A percentile compares a stretch with the other conserved stretches of the same genome.
Conservation (phyloP, 2,888 invertebrate genomes). For the Uropetala carovei region DNA sequence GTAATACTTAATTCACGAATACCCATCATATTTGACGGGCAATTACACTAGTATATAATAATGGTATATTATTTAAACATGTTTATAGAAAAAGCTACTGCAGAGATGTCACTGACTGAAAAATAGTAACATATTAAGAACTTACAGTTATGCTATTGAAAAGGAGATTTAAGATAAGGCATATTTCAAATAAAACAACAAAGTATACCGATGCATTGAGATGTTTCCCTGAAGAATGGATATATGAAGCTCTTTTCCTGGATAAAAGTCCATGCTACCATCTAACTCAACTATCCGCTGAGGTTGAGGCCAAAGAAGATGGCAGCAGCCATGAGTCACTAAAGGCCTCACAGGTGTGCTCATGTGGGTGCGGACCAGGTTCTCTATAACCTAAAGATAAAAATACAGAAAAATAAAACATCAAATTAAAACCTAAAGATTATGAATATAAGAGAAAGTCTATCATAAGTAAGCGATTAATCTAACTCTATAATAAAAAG, state of each 20-base stretch:
- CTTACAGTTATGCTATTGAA: too few species aligned
- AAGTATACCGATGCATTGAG: conserved; percentile 71
- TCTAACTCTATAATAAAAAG: too few species aligned
- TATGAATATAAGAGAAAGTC: background rate
- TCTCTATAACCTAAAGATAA: conserved; percentile 70
- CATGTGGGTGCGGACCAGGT: conserved; percentile 69
- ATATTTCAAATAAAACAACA: too few species aligned
- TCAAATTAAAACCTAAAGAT: background rate
- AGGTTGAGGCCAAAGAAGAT: conserved; percentile 80
- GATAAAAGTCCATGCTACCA: conserved; percentile 72
- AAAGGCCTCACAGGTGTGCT: conserved; percentile 72
- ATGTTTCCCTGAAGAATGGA: conserved; percentile 73
- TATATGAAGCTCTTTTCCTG: conserved; percentile 75
- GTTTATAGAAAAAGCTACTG: too few species aligned
- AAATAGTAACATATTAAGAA: too few species aligned
- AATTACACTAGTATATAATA: too few species aligned
- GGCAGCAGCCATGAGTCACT: conserved; percentile 75
- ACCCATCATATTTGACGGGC: too few species aligned
- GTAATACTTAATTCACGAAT: too few species aligned
- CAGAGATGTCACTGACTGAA: too few species aligned
- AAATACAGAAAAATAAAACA: background rate
- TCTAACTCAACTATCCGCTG: conserved; percentile 77
- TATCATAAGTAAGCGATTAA: background rate
- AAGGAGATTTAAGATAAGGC: too few species aligned
- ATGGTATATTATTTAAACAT: too few species aligned